Percentiles rank a stretch among this genome's conserved stretches.
Conservation (phyloP, 2,797 vertebrate genomes). For the Huso huso region DNA sequence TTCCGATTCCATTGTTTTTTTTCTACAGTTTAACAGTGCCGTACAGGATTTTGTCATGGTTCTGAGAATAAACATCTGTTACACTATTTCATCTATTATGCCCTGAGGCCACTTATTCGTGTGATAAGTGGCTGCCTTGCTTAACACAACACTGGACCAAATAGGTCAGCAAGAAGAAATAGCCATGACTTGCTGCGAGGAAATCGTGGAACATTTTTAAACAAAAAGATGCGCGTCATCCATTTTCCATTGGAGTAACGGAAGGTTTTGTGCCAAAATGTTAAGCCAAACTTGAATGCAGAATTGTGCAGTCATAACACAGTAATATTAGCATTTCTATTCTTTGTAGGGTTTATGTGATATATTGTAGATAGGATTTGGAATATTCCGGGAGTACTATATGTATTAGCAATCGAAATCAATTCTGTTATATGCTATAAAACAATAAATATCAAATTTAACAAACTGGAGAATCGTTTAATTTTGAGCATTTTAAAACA, state of each 20-base stretch:
- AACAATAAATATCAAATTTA: too few species aligned
- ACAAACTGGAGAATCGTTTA: too few species aligned
- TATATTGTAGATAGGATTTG: too few species aligned
- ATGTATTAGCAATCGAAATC: too few species aligned
- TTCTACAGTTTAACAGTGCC: conserved; percentile 12
- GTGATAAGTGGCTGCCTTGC: conserved; percentile 56
- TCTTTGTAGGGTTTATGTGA: too few species aligned
- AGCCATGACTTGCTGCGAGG: neutral
- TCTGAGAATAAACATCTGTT: conserved; percentile 52
- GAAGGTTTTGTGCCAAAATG: too few species aligned
- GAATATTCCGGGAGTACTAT: too few species aligned
- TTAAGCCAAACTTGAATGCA: too few species aligned
- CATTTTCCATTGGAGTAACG: neutral
- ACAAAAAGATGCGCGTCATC: neutral
- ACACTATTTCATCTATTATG: conserved; percentile 46
- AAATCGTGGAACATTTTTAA: conserved; percentile 7
- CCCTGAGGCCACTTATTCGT: conserved; percentile 47
- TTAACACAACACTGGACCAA: conserved; percentile 45
- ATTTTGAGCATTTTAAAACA: too few species aligned
- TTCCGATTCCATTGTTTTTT: conserved; percentile 17
- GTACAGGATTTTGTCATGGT: conserved; percentile 20
- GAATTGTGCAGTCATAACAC: too few species aligned
- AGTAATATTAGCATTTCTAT: too few species aligned
- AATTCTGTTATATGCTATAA: too few species aligned
- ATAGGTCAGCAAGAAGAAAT: conserved; percentile 22